phyloP scores from a whole-genome alignment of 2,113 vertebrate species.

The Naja naja region DNA sequence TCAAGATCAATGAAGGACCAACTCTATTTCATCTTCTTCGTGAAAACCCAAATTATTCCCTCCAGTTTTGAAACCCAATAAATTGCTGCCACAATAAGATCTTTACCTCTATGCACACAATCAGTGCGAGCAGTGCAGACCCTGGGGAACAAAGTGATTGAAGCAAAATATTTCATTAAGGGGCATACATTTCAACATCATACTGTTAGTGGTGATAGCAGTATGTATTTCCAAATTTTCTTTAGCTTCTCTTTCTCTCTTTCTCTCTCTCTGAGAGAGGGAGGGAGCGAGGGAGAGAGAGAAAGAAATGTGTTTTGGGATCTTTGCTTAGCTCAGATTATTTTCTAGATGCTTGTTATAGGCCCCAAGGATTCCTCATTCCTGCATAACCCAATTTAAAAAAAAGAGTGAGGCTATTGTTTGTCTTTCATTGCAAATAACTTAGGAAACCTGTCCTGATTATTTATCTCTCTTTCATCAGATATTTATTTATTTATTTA shows the following conservation, averaged over 20 bases:
- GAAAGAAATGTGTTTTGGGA: background rate
- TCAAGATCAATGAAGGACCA: constrained; percentile 7
- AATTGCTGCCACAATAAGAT: constrained; percentile 10
- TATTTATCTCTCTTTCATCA: background rate
- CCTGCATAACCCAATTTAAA: background rate
- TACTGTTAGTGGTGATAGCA: background rate
- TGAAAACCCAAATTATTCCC: constrained; percentile 18
- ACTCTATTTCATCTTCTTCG: background rate
- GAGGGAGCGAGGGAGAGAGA: no score
- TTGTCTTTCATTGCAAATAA: background rate
- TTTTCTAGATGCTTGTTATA: background rate
- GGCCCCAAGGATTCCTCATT: background rate
- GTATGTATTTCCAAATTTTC: background rate
- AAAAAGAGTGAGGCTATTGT: background rate
- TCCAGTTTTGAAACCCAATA: constrained; percentile 16
- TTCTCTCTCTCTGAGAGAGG: background rate
- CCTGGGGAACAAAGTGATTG: background rate
- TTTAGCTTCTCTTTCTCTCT: background rate
- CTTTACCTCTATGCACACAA: constrained; percentile 1
- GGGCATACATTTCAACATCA: background rate
- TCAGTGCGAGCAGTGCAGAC: background rate
- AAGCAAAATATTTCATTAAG: constrained; percentile 12
- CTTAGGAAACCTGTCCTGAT: background rate
- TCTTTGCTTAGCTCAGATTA: background rate
- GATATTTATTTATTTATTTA: no score